A percentile compares a stretch with the other conserved stretches of the same genome.
Evolutionary conservation across 2,888 invertebrate genomes (phyloP).

Genomic region (Campoletis raptor): DNA sequence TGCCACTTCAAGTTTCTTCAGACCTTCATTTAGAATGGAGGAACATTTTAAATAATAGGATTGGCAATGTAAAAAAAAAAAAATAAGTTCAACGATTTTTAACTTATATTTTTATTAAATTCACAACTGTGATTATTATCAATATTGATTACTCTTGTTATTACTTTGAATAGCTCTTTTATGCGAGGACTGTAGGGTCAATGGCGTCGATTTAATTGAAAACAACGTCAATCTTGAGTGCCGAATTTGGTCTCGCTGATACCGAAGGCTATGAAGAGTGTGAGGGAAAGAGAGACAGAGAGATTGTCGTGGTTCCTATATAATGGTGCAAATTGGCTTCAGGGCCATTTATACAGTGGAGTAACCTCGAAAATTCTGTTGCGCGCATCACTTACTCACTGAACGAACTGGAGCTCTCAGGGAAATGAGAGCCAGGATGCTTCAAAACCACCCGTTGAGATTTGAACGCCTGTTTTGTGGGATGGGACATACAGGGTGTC

Average conservation of each 20-base stretch:
- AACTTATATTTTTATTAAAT: neutral
- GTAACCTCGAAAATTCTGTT: constrained; percentile 46
- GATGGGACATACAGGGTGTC: constrained; percentile 39
- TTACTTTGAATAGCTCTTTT: neutral
- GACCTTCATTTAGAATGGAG: neutral
- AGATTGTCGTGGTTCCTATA: constrained; percentile 52
- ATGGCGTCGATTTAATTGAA: constrained; percentile 13
- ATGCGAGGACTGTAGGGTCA: neutral
- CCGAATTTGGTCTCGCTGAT: constrained; percentile 36
- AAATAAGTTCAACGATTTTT: neutral
- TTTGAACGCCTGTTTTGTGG: constrained; percentile 52
- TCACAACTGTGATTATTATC: neutral
- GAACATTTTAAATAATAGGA: neutral
- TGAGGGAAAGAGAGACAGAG: neutral
- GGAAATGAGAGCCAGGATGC: constrained; percentile 37
- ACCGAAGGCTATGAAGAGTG: neutral
- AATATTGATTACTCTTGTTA: neutral
- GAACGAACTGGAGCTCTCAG: constrained; percentile 35
- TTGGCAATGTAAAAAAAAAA: too few relatives aligned
- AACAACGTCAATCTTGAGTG: constrained; percentile 43
- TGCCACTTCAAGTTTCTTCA: neutral
- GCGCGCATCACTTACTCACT: constrained; percentile 36
- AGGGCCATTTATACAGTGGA: constrained; percentile 60
- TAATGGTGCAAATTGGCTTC: constrained; percentile 66
- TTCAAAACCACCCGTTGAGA: constrained; percentile 64